Evolutionary conservation across 2,797 vertebrate genomes (phyloP).

Genomic region (Novumbra hubbsi): DNA sequence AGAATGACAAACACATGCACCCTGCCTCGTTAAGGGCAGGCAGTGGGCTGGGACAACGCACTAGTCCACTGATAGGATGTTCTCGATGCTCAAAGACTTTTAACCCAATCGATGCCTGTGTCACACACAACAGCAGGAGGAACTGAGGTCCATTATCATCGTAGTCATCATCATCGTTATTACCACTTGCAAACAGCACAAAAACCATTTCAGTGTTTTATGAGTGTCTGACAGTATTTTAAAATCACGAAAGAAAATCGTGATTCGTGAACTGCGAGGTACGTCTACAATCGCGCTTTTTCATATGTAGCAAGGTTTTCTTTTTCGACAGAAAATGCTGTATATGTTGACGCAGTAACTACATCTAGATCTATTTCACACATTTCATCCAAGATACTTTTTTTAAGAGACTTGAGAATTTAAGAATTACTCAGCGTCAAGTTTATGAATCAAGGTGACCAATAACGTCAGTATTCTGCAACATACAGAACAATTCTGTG

Average conservation of each 20-base stretch:
- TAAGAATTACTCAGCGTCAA: background rate
- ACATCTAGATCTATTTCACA: background rate
- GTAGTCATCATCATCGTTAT: background rate
- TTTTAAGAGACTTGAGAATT: no score
- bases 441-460: background rate
- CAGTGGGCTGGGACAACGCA: conserved; percentile 68
- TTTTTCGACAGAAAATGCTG: background rate
- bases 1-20: conserved; percentile 70
- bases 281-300: background rate
- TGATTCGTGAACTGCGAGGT: background rate
- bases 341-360: background rate
- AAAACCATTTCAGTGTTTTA: background rate
- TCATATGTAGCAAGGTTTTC: background rate
- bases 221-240: background rate
- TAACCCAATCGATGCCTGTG: conserved; percentile 68
- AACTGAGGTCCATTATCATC: background rate
- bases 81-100: conserved; percentile 47
- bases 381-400: background rate
- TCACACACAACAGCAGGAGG: conserved; percentile 7
- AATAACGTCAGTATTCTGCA: background rate
- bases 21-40: conserved; percentile 38
- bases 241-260: background rate
- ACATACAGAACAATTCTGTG: conserved; percentile 8
- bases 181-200: background rate
- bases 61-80: conserved; percentile 67